Conservation (phyloP, 64 coral and sea anemone species). For the Porites lutea region DNA sequence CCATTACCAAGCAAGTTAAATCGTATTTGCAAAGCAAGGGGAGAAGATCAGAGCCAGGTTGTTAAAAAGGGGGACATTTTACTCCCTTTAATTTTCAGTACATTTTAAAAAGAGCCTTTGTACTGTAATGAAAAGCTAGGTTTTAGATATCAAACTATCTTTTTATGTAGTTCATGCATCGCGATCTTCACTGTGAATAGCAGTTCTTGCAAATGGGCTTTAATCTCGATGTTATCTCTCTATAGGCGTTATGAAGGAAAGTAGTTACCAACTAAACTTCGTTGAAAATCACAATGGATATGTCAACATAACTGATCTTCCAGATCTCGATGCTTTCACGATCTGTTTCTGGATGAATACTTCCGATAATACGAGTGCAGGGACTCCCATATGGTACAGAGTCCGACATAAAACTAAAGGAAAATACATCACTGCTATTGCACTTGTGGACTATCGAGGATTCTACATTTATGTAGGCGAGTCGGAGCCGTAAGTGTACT, state of each 20-base stretch:
- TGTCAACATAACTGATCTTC: conserved; percentile 45
- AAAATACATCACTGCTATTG: conserved; percentile 38
- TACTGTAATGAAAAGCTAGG: no score
- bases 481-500: conserved; percentile 20
- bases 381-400: conserved; percentile 38
- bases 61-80: background rate
- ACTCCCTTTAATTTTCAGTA: no score
- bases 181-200: no score
- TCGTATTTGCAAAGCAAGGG: background rate
- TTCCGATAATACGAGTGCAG: background rate
- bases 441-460: conserved; percentile 48
- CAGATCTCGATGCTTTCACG: conserved; percentile 28
- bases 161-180: no score
- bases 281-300: conserved; percentile 13
- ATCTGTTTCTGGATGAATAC: conserved; percentile 66
- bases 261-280: conserved; percentile 48
- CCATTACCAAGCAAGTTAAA: background rate
- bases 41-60: background rate
- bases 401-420: background rate
- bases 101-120: no score
- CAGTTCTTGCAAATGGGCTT: no score
- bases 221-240: background rate
- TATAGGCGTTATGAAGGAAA: background rate
- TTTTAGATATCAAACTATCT: no score
- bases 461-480: conserved; percentile 36